Evolutionary conservation across 2,797 vertebrate genomes (phyloP).

Genomic region (Falco berigora): DNA sequence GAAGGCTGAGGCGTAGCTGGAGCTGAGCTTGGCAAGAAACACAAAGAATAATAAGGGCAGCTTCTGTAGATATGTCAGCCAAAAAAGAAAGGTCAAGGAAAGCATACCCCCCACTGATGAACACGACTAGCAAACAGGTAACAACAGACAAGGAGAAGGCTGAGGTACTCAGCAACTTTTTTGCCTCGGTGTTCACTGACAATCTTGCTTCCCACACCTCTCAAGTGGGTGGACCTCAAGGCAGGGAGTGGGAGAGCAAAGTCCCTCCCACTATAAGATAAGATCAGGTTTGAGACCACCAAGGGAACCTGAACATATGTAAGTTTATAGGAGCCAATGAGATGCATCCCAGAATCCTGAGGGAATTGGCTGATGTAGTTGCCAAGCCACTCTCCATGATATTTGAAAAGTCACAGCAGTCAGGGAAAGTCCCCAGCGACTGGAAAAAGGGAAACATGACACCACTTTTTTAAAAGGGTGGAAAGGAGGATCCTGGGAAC

Average conservation of each 20-base stretch:
- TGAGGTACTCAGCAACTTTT: background rate
- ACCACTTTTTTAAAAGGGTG: background rate
- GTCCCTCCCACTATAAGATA: background rate
- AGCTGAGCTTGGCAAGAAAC: background rate
- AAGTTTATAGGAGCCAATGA: background rate
- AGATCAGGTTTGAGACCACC: background rate
- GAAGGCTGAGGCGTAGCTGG: background rate
- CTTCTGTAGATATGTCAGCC: background rate
- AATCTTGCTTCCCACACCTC: background rate
- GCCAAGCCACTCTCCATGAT: background rate
- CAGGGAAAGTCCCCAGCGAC: background rate
- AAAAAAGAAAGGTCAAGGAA: background rate
- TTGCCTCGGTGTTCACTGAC: background rate
- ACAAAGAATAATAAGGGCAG: background rate
- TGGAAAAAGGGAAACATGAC: background rate
- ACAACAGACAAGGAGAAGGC: background rate
- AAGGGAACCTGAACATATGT: background rate
- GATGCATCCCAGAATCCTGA: background rate
- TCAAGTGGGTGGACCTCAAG: background rate
- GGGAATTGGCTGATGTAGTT: background rate
- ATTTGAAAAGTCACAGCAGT: background rate
- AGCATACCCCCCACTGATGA: accelerated
- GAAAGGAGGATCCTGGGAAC: background rate
- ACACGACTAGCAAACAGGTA: background rate
- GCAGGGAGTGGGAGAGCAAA: background rate